These are phyloP conservation scores for Anomalospiza imberbis DNA, from an alignment of 2,797 vertebrate species.

Conservation along the genomic window DNA sequence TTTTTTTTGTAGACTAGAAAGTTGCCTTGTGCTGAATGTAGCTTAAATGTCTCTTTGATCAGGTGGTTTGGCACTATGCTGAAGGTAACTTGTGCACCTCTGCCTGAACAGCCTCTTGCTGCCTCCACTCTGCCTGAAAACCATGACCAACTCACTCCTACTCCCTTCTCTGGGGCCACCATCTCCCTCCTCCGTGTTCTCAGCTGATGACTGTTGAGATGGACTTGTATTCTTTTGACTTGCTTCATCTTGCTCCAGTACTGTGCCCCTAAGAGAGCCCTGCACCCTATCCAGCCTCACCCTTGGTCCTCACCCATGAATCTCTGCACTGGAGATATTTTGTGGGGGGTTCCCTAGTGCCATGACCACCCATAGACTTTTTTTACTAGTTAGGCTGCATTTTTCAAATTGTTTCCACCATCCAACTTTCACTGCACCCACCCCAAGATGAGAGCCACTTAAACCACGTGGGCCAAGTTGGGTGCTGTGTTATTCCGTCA, in stretches of 20 bases:
- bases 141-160: neutral
- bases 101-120: neutral
- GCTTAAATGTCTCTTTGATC: slow-evolving; percentile 29
- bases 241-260: neutral
- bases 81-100: neutral
- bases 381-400: neutral
- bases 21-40: neutral
- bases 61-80: neutral
- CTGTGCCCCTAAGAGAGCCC: neutral
- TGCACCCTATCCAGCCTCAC: neutral
- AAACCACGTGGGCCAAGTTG: neutral
- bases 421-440: neutral
- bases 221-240: neutral
- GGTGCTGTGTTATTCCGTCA: neutral
- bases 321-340: neutral
- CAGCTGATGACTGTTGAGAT: neutral
- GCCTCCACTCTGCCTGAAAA: neutral
- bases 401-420: neutral
- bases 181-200: neutral
- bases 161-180: neutral
- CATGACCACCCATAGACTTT: neutral
- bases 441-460: neutral
- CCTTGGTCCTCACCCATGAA: neutral
- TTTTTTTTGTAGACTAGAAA: slow-evolving; percentile 10
- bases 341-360: neutral